Evolutionary conservation across 1,140 invertebrate species (phyloP).

Genomic region (Cheumatopsyche charites): DNA sequence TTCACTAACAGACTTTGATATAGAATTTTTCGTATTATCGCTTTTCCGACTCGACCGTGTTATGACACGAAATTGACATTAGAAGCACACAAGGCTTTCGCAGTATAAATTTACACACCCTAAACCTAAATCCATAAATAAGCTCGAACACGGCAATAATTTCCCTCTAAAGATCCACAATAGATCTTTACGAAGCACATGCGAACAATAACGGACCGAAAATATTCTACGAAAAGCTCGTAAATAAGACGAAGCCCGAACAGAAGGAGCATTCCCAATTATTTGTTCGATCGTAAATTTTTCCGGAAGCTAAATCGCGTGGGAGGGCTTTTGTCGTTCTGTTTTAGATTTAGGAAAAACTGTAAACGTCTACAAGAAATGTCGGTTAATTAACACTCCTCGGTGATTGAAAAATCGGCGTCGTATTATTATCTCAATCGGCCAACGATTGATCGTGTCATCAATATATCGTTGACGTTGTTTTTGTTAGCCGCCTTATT

Average conservation of each 20-base stretch:
- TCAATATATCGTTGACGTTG: background rate
- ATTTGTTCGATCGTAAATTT: constrained; percentile 37
- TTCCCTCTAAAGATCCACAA: too few relatives aligned
- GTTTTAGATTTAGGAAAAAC: constrained; percentile 42
- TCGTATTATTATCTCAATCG: background rate
- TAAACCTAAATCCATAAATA: background rate
- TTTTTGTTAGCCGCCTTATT: background rate
- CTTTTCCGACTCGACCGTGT: constrained; percentile 15
- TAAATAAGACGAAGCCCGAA: too few relatives aligned
- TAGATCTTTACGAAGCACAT: too few relatives aligned
- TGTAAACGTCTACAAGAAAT: constrained; percentile 42
- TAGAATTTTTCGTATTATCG: constrained; percentile 23
- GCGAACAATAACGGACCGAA: too few relatives aligned
- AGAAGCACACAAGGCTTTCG: constrained; percentile 31
- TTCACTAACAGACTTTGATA: background rate
- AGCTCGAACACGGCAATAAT: too few relatives aligned
- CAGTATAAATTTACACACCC: background rate
- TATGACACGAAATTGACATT: constrained; percentile 36
- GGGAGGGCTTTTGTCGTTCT: constrained; percentile 39
- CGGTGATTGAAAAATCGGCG: background rate
- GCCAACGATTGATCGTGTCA: background rate
- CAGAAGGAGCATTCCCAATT: constrained; percentile 30
- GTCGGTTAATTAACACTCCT: constrained; percentile 36
- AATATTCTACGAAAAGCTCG: too few relatives aligned
- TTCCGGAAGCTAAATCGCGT: constrained; percentile 24